These are phyloP conservation scores for Acipenser transmontanus DNA, from an alignment of 2,797 vertebrate genomes.

Conservation along the genomic window DNA sequence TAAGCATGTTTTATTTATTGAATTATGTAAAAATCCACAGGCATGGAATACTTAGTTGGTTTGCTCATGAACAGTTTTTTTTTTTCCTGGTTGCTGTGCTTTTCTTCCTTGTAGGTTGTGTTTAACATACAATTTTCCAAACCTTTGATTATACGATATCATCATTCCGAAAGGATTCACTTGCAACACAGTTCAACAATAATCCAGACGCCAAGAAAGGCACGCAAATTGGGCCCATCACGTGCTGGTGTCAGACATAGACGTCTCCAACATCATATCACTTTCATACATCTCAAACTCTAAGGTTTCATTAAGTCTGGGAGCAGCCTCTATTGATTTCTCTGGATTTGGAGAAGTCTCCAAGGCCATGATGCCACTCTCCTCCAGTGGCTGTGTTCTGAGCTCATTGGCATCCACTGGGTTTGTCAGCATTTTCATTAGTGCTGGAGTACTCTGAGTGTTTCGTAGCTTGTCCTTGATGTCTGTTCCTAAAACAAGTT, in stretches of 20 bases:
- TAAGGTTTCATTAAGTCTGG: constrained; percentile 75
- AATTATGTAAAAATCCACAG: constrained; percentile 59
- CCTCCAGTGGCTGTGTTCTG: constrained; percentile 71
- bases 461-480: constrained; percentile 90
- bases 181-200: constrained; percentile 16
- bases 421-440: constrained; percentile 91
- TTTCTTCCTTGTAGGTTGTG: neutral
- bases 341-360: constrained; percentile 70
- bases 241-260: constrained; percentile 92
- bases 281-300: constrained; percentile 98
- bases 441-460: constrained; percentile 75
- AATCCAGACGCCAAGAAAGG: constrained; percentile 9
- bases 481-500: constrained; percentile 74
- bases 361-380: constrained; percentile 68
- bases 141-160: too few relatives aligned
- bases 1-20: constrained; percentile 39
- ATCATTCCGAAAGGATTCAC: constrained; percentile 11
- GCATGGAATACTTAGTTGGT: constrained; percentile 38
- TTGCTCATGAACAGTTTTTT: neutral
- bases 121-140: too few relatives aligned
- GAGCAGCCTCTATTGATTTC: constrained; percentile 72
- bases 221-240: constrained; percentile 47
- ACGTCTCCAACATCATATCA: constrained; percentile 94
- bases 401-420: constrained; percentile 72
- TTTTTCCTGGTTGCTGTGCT: neutral